A percentile compares a stretch with the other conserved stretches of the same genome.
Conservation (phyloP, 92 coral and sea anemone species). For the Montipora capitata region DNA sequence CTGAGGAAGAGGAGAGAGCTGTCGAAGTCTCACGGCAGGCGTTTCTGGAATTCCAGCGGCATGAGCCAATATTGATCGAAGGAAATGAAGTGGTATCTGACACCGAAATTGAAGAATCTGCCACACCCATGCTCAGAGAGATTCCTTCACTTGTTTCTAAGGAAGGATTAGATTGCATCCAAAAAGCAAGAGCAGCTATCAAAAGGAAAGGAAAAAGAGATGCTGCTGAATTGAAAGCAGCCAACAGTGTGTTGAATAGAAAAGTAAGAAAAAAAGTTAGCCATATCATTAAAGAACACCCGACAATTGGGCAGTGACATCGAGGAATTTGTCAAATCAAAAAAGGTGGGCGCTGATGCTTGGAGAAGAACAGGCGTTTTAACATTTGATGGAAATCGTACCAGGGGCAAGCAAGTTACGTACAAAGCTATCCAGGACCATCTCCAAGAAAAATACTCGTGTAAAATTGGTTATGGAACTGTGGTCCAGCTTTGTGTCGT, state of each 20-base stretch:
- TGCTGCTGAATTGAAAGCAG: background rate
- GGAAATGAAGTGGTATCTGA: background rate
- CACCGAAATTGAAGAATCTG: background rate
- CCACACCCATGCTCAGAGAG: background rate
- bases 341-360: constrained; percentile 10
- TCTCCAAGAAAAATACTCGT: constrained; percentile 51
- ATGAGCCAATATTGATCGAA: background rate
- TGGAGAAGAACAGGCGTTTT: background rate
- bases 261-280: background rate
- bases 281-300: background rate
- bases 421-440: constrained; percentile 21
- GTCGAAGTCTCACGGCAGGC: constrained; percentile 5
- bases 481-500: constrained; percentile 61
- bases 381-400: background rate
- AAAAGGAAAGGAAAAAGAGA: background rate
- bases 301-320: constrained; percentile 1
- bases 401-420: background rate
- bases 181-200: background rate
- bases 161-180: background rate
- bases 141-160: background rate
- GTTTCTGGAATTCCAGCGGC: background rate
- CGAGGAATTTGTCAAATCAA: background rate
- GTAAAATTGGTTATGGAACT: constrained; percentile 59
- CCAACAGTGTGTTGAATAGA: background rate
- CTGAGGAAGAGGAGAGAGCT: background rate